These are phyloP conservation scores for Synergus gifuensis DNA, from an alignment of 2,888 invertebrate genomes.

Conservation along the genomic window DNA sequence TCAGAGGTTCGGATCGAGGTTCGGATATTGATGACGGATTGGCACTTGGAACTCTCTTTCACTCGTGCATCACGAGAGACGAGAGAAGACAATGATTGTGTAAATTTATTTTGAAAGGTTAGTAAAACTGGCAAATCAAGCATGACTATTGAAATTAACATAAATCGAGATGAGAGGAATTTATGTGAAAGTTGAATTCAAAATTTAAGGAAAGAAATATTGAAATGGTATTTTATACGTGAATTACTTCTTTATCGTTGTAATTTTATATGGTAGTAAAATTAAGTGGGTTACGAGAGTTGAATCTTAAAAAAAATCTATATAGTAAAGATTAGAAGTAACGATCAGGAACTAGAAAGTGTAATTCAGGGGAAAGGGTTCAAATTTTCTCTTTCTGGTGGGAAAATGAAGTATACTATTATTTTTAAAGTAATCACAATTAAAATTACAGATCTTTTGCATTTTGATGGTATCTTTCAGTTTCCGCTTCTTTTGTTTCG, in stretches of 20 bases:
- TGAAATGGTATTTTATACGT: background rate
- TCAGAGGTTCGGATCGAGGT: no score
- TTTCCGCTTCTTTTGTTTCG: slow-evolving; percentile 32
- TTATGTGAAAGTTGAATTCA: background rate
- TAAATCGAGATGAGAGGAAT: background rate
- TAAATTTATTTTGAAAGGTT: background rate
- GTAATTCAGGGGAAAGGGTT: slow-evolving; percentile 11
- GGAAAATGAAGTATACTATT: slow-evolving; percentile 17
- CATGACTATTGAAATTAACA: background rate
- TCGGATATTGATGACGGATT: slow-evolving; percentile 11
- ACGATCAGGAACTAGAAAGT: slow-evolving; percentile 12
- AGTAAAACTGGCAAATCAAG: background rate
- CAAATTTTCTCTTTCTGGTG: slow-evolving; percentile 17
- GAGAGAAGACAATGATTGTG: no score
- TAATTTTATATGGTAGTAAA: slow-evolving; percentile 7
- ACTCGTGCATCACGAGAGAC: background rate
- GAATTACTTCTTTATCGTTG: background rate
- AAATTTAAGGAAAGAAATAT: background rate
- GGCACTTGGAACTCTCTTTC: background rate
- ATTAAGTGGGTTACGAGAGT: slow-evolving; percentile 4
- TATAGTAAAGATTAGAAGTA: background rate
- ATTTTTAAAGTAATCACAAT: background rate
- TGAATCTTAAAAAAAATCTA: background rate
- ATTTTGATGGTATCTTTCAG: slow-evolving; percentile 36
- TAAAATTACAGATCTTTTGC: slow-evolving; percentile 15